Evolutionary conservation across 35 echinoderm and acorn worm genomes (phyloP), one percentile per base, ranked within the genome.

Genomic region (Heliocidaris tuberculata): DNA sequence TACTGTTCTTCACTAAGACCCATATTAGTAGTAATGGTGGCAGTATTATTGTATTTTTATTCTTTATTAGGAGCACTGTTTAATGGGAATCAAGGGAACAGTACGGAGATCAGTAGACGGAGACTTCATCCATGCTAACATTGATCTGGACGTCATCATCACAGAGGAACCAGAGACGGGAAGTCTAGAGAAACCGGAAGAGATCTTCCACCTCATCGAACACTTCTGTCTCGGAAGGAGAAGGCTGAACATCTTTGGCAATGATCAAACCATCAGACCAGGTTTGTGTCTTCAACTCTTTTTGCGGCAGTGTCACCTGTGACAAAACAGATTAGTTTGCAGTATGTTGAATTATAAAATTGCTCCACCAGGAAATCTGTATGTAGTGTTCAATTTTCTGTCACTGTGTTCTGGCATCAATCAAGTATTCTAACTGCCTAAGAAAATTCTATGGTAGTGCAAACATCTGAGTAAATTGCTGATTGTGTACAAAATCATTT

Each of bases 71-170:
- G 98, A 99, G 42, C 98, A 99, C 88, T 99, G 98, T 59, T 42
- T 99, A 31, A 99, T 99, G 98, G 98, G 98, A 13, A 99, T 99
- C 60, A 99, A 97, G 54, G 98, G 98, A 16, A 99, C 98, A 2
- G 98, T 99, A 7, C 88, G 98, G 13, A 54, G 98, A 16, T 99
- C 98, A 24, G 96, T 96, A 0, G 98, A 99, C 78, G 98, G 98
- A 0, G 98, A 99, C 42, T 99, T 99, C 95, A 99, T 99, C 60
- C 98, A 99, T 48, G 98, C 98, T 12, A 99, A 99, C 59, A 96
- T 99, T 13, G 98, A 99, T 94, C 91, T 99, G 13, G 98, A 99
- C 85, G 98, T 99, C 24, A 97, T 99, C 88, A 99, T 99, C 85
- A 95, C 95, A 0, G 98, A 99, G 85, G 95, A 99, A 94, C 97